Conservation (phyloP, 1,140 invertebrate genomes). For the Bombus confusus region DNA sequence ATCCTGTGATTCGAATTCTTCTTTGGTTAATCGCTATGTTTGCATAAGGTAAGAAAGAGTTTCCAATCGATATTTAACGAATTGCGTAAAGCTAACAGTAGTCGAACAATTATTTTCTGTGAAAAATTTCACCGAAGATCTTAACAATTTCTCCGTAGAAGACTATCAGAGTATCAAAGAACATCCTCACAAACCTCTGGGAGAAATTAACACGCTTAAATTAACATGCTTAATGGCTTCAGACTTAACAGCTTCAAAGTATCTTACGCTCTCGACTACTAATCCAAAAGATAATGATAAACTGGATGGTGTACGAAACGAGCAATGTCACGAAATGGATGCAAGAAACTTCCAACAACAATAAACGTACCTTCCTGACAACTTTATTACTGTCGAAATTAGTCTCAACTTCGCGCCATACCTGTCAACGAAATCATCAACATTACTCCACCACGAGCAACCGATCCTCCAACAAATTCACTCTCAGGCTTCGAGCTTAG, state of each 20-base stretch:
- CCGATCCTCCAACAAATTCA: not conserved
- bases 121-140: not conserved
- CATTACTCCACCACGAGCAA: conserved; percentile 35
- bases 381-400: not conserved
- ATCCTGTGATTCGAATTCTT: not conserved
- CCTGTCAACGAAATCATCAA: conserved; percentile 48
- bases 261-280: not conserved
- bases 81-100: not conserved
- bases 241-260: not conserved
- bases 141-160: not conserved
- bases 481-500: not conserved
- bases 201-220: not conserved
- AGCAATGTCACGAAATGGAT: not conserved
- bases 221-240: too few relatives aligned
- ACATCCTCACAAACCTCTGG: not conserved
- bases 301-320: not conserved
- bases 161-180: not conserved
- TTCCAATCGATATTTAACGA: not conserved
- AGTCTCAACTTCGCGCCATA: conserved; percentile 11
- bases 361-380: not conserved
- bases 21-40: not conserved
- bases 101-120: not conserved
- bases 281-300: not conserved
- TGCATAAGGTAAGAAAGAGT: not conserved
- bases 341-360: conserved; percentile 13